Conservation (phyloP, 2,113 vertebrate species). For the Benitochromis conjunctus region DNA sequence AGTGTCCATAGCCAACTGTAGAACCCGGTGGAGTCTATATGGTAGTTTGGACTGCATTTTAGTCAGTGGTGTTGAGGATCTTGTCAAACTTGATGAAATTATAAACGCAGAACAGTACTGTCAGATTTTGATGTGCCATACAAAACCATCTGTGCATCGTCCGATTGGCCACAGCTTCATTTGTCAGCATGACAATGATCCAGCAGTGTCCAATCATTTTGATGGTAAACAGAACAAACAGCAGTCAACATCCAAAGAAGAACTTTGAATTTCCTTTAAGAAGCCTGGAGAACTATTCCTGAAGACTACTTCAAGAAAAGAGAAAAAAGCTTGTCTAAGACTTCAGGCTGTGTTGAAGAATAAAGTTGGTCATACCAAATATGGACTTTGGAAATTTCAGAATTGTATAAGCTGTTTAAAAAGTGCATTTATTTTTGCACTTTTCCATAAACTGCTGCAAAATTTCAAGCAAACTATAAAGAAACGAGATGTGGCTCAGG, state of each 20-base stretch:
- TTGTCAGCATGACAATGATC: neutral
- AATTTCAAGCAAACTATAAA: neutral
- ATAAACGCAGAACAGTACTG: neutral
- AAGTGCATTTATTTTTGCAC: neutral
- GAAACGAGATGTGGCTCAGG: neutral
- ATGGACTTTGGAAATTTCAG: neutral
- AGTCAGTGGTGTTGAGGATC: neutral
- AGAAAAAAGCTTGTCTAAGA: neutral
- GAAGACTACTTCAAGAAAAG: neutral
- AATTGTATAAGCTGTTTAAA: neutral
- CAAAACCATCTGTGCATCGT: rapidly evolving
- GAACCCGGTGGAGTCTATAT: neutral
- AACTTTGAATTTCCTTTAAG: neutral
- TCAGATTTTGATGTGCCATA: neutral
- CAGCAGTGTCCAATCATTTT: neutral
- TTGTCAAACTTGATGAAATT: neutral
- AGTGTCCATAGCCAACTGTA: neutral
- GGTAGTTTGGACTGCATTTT: neutral
- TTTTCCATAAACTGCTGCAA: neutral
- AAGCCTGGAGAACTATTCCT: neutral
- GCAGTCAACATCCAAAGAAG: neutral
- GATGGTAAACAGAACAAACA: neutral
- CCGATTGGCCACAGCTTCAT: neutral
- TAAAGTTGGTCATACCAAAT: neutral
- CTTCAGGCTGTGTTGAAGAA: neutral